phyloP scores from a whole-genome alignment of 2,888 invertebrate genomes.

The Erannis defoliaria region DNA sequence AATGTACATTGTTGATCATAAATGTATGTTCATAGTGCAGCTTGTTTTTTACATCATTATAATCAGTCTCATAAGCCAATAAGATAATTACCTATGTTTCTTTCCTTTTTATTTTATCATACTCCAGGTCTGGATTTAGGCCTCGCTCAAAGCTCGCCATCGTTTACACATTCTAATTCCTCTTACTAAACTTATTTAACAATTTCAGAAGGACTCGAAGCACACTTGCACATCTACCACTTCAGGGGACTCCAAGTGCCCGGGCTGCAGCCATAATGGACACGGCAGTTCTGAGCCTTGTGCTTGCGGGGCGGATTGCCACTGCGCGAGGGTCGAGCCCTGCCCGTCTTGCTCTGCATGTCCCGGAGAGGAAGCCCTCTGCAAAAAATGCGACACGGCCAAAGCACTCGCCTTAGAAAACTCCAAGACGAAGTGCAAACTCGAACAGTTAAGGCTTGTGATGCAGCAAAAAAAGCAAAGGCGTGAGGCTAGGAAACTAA shows the following conservation, averaged over 20 bases:
- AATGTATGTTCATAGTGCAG: not conserved
- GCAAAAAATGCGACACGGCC: constrained; percentile 79
- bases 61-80: too few relatives aligned
- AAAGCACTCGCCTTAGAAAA: constrained; percentile 89
- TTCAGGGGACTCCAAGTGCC: constrained; percentile 63
- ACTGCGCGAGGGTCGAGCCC: constrained; percentile 57
- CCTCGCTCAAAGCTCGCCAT: too few relatives aligned
- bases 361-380: constrained; percentile 61
- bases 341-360: constrained; percentile 60
- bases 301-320: constrained; percentile 59
- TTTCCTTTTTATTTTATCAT: too few relatives aligned
- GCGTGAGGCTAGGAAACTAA: constrained; percentile 91
- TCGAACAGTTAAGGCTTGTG: constrained; percentile 94
- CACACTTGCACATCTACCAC: constrained; percentile 64
- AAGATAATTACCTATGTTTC: too few relatives aligned
- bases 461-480: constrained; percentile 96
- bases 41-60: too few relatives aligned
- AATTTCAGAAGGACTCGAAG: constrained; percentile 74
- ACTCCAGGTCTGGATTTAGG: too few relatives aligned
- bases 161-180: not conserved
- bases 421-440: constrained; percentile 93
- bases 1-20: too few relatives aligned
- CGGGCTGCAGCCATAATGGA: constrained; percentile 66
- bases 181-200: not conserved
- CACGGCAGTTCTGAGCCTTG: constrained; percentile 64